Evolutionary conservation across 1,140 invertebrate species (phyloP).

Genomic region (Venturia canescens): DNA sequence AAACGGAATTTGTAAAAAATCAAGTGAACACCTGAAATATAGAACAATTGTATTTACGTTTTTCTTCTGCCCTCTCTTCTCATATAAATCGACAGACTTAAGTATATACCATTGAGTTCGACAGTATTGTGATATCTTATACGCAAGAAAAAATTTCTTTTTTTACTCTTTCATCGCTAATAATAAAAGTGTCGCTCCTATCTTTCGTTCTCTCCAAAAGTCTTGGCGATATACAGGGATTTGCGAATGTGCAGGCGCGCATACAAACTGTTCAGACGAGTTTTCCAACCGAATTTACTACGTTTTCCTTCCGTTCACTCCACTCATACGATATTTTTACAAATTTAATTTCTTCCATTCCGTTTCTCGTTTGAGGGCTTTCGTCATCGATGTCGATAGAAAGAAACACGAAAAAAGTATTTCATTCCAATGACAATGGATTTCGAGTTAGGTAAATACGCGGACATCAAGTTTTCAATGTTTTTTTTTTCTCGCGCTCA

Average conservation of each 20-base stretch:
- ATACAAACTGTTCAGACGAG: slow-evolving; percentile 19
- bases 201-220: not conserved
- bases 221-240: slow-evolving; percentile 37
- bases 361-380: not conserved
- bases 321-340: slow-evolving; percentile 11
- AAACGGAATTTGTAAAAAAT: slow-evolving; percentile 48
- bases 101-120: slow-evolving; percentile 63
- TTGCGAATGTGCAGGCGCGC: slow-evolving; percentile 32
- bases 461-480: not conserved
- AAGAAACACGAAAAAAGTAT: slow-evolving; percentile 38
- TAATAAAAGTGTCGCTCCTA: slow-evolving; percentile 38
- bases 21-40: slow-evolving; percentile 58
- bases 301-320: not conserved
- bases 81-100: slow-evolving; percentile 69
- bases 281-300: not conserved
- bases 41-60: slow-evolving; percentile 67
- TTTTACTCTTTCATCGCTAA: slow-evolving; percentile 34
- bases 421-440: slow-evolving; percentile 15
- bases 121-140: slow-evolving; percentile 50
- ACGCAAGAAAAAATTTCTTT: not conserved
- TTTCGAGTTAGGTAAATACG: slow-evolving; percentile 1
- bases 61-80: slow-evolving; percentile 59
- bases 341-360: not conserved
- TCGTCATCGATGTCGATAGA: slow-evolving; percentile 31
- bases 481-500: slow-evolving; percentile 30